Percentiles rank a stretch among this genome's conserved stretches.
Conservation (phyloP, 2,797 vertebrate genomes). For the Dermochelys coriacea region DNA sequence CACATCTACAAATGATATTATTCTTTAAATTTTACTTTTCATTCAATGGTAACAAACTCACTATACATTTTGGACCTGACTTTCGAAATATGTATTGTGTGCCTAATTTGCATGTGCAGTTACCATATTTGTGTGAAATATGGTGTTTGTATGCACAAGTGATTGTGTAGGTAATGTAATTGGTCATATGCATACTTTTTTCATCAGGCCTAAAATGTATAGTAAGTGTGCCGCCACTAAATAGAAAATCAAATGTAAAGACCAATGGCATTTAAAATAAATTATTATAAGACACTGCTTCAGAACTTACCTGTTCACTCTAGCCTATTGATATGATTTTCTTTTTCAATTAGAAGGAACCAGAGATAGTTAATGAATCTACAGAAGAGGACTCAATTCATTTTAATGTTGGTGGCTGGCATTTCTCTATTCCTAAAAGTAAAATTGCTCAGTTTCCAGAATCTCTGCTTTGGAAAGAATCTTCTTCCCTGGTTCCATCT, state of each 20-base stretch:
- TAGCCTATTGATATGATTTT: conserved; percentile 10
- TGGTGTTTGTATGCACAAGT: too few species aligned
- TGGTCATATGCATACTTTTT: neutral
- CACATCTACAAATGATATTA: fast-evolving
- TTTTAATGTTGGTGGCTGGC: conserved; percentile 77
- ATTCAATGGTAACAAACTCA: neutral
- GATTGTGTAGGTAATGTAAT: neutral
- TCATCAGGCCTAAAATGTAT: neutral
- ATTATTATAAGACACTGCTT: fast-evolving
- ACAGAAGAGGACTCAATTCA: conserved; percentile 57
- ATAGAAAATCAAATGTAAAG: neutral
- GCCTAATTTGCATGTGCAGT: neutral
- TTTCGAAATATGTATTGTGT: fast-evolving
- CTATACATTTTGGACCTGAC: too few species aligned
- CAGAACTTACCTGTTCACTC: neutral
- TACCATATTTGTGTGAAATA: neutral
- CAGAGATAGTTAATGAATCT: neutral
- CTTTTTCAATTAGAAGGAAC: conserved; percentile 48
- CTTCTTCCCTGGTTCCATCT: conserved; percentile 44
- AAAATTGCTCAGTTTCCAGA: conserved; percentile 77
- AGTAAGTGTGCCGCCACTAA: neutral
- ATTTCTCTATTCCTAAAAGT: conserved; percentile 75
- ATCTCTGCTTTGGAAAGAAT: conserved; percentile 76
- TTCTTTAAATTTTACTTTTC: neutral
- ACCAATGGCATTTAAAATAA: neutral